Percentiles rank a stretch among this genome's conserved stretches.
phyloP scores from a whole-genome alignment of 2,113 vertebrate genomes.

The Nerophis ophidion region DNA sequence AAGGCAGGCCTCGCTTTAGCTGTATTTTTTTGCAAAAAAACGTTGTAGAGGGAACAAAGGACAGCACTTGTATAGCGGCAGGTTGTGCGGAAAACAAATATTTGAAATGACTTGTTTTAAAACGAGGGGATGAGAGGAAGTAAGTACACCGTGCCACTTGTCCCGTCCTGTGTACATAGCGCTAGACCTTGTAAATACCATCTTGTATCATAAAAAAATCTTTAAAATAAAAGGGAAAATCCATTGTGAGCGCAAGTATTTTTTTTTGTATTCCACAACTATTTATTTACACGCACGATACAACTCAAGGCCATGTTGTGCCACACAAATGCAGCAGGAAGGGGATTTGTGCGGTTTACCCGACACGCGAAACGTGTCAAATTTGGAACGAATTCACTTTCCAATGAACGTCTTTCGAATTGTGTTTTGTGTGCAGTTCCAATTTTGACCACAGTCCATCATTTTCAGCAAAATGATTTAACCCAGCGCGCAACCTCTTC shows the following conservation, averaged over 20 bases:
- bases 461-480: too few species aligned
- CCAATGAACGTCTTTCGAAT: too few species aligned
- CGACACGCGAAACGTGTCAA: too few species aligned
- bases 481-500: too few species aligned
- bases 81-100: slow-evolving; percentile 45
- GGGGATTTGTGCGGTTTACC: too few species aligned
- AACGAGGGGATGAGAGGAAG: slow-evolving; percentile 45
- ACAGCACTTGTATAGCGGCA: slow-evolving; percentile 62
- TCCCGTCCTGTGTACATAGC: slow-evolving; percentile 78
- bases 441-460: too few species aligned
- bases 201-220: slow-evolving; percentile 78
- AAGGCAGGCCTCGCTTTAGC: slow-evolving; percentile 18
- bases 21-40: slow-evolving; percentile 59
- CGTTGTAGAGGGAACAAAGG: slow-evolving; percentile 39
- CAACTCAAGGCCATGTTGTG: too few species aligned
- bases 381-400: too few species aligned
- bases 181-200: slow-evolving; percentile 76
- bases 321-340: too few species aligned
- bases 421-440: too few species aligned
- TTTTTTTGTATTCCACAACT: slow-evolving; percentile 35
- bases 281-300: too few species aligned
- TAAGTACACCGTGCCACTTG: slow-evolving; percentile 74
- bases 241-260: slow-evolving; percentile 63
- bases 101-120: slow-evolving; percentile 2
- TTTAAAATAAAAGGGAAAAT: slow-evolving; percentile 77